These are phyloP conservation scores for Tragelaphus imberbis DNA, from an alignment of 2,113 vertebrate species.

Conservation along the genomic window DNA sequence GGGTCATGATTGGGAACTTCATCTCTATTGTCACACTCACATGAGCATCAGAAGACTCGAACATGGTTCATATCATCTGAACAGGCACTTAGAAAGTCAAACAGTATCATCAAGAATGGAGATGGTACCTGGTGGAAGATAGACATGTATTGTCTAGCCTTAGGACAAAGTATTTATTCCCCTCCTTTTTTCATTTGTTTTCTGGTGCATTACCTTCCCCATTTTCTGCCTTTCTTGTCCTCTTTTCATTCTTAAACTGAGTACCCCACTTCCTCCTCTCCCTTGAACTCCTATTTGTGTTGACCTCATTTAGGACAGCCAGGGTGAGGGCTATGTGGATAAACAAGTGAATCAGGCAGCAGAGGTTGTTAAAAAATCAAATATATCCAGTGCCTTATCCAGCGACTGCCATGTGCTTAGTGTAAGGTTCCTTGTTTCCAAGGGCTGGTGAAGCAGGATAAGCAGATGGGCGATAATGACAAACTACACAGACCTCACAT, in stretches of 20 bases:
- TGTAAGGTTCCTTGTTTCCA: not conserved
- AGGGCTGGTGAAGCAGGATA: not conserved
- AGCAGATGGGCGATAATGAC: not conserved
- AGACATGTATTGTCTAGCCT: not conserved
- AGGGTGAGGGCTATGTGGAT: not conserved
- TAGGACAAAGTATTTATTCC: not conserved
- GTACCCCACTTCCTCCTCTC: not conserved
- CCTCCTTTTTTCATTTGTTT: not conserved
- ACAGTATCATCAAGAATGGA: too few relatives aligned
- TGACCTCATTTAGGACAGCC: not conserved
- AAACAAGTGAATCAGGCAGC: not conserved
- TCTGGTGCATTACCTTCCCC: not conserved
- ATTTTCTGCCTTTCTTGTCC: not conserved
- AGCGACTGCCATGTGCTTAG: accelerated
- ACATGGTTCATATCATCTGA: not conserved
- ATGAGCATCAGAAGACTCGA: not conserved
- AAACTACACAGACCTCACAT: not conserved
- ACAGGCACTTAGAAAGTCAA: not conserved
- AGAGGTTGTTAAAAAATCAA: not conserved
- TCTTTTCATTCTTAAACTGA: not conserved
- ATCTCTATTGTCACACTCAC: not conserved
- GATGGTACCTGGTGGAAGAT: not conserved
- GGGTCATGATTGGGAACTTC: not conserved
- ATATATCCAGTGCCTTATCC: not conserved
- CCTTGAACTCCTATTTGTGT: not conserved